Percentiles rank a stretch among this genome's conserved stretches.
Evolutionary conservation across 2,888 invertebrate genomes (phyloP).

Genomic region (Acleris literana): DNA sequence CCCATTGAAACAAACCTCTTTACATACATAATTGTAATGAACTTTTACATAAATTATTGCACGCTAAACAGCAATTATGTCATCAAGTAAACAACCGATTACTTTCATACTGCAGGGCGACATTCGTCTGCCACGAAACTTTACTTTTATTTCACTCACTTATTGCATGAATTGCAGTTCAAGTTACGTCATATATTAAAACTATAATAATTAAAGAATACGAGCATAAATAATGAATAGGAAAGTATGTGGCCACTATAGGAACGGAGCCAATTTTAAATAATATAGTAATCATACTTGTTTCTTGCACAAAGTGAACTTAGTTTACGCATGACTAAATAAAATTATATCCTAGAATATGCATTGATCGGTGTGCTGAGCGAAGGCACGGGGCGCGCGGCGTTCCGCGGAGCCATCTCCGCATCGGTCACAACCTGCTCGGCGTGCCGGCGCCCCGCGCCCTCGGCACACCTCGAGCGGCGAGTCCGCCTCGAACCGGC

Average conservation of each 20-base stretch:
- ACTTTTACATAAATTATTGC: slow-evolving; percentile 79
- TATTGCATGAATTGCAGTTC: slow-evolving; percentile 62
- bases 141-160: slow-evolving; percentile 52
- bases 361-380: slow-evolving; percentile 55
- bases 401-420: too few species aligned
- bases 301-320: slow-evolving; percentile 73
- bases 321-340: slow-evolving; percentile 78
- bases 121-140: slow-evolving; percentile 56
- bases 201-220: slow-evolving; percentile 59
- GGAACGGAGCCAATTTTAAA: slow-evolving; percentile 76
- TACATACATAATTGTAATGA: slow-evolving; percentile 69
- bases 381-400: neutral
- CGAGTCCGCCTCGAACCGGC: slow-evolving; percentile 37
- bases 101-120: slow-evolving; percentile 51
- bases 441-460: slow-evolving; percentile 34
- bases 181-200: slow-evolving; percentile 57
- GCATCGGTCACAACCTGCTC: too few species aligned
- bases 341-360: slow-evolving; percentile 76
- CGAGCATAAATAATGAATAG: slow-evolving; percentile 75
- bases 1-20: slow-evolving; percentile 69
- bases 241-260: slow-evolving; percentile 72
- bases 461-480: slow-evolving; percentile 47
- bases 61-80: slow-evolving; percentile 69
- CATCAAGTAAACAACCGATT: slow-evolving; percentile 49
- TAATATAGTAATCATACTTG: slow-evolving; percentile 59